Evolutionary conservation across 2,888 invertebrate species (phyloP), one percentile per base, ranked within the genome.

Genomic region (Tortrix viridana): DNA sequence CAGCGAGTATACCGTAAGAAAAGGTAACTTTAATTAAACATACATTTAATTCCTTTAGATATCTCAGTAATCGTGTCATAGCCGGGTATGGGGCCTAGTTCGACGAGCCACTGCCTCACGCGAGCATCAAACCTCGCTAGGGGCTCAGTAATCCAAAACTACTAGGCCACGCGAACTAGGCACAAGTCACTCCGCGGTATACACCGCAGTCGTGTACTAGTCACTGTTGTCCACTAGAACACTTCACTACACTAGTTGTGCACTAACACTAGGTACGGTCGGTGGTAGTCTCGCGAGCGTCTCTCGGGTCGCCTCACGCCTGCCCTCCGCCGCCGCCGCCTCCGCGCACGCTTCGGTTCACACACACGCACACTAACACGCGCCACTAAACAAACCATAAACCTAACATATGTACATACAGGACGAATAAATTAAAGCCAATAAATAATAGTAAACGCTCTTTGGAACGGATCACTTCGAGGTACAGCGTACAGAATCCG

Each of bases 391-490:
- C 37, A 58, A 66, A 59, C 59, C 20, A 19, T 46, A 65, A 63
- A 63, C 44, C 56, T 59, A 43, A 58, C 14, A 41, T 47, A 43
- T 71, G 70, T 74, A 78, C 76, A 76, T 71, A 65, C 68, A 76
- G 65, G 66, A 73, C 73, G 60, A 78, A 81, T 84, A 86, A 87
- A 82, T 83, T 81, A 85, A 85, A 81, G 84, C 85, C 78, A 88
- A 87, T 86, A 88, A 89, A 88, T 87, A 81, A 81, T 71, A 77
- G 74, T 71, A 53, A 73, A 75, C 83, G 86, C 85, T 87, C 89
- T 89, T 89, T 89, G 89, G 90, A 87, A 86, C 86, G 81, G 85
- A 81, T 84, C 81, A 76, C 80, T 80, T 81, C 84, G 83, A 85
- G 82, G 85, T 84, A 80, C 80, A 71, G 55, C 65, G 62, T 72